Base-by-base conservation (phyloP, 2,797 vertebrate genomes). In the Typhlichthys eigenmanni region DNA sequence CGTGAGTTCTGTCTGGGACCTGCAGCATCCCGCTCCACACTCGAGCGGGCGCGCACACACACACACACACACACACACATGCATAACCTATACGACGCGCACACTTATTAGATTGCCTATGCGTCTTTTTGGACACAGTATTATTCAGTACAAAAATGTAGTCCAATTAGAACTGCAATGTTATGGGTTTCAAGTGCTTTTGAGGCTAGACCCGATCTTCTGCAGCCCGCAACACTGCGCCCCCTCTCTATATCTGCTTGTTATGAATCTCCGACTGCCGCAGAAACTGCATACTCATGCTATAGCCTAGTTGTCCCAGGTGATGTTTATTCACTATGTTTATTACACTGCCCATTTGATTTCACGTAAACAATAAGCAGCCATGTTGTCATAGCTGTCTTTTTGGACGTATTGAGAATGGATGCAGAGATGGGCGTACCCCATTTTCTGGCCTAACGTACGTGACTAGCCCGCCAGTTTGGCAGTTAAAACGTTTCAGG, bases 1-100 rank as follows among this genome's bases (percentile, higher is more conserved):
- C 80, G 92, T 93, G 86, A 92, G 92, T 90, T 72, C 73, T 71
- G 74, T 76, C 79, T 84, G 83, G 77, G 80, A 85, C 83, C 14
- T 3, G 13, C 68, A 70, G 14, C 62, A 60, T 69, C 54, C 34
- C 4, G 68, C 24, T 72, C 24, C 75, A 9, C 71, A 13, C 59
- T 3, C 60, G 43, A 54, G 34, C 55, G 29, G 47, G 12, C 58
- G 13, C 62, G 13, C 52, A 32, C 43, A 11, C 38, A 43, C 19
- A 52, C 51, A 60, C 52, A 32, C 43, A 11, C 38, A 43, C 19
- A 52, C 51, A 60, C 38, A 47, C 34, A 62, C 46, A 16, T 34
- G 16, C 51, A 24, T 1, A 55, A 14, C 9, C n/a, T 50, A 13
- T 24, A 56, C 6, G n/a, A 56, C 4, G 32, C 3, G 16, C 11